Conservation (phyloP, 2,113 vertebrate species). For the Mus musculus region DNA sequence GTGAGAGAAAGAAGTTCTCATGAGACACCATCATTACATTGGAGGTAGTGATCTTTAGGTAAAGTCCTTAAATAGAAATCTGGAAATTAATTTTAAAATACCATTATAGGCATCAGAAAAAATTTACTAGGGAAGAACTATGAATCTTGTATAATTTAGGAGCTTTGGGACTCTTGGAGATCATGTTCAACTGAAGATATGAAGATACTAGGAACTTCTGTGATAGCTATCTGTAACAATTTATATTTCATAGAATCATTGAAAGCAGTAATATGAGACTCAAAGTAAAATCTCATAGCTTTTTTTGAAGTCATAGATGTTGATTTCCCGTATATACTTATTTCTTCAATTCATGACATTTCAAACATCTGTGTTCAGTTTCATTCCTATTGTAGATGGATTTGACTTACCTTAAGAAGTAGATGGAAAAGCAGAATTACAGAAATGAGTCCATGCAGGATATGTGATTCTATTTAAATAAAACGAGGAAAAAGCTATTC, state of each 20-base stretch:
- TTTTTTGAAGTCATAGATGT: background rate
- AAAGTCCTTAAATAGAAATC: background rate
- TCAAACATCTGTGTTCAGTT: background rate
- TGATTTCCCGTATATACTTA: background rate
- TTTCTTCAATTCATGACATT: slow-evolving; percentile 23
- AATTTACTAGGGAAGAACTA: background rate
- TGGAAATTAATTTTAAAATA: background rate
- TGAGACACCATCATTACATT: background rate
- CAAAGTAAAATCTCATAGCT: background rate
- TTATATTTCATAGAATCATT: background rate
- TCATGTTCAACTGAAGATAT: background rate
- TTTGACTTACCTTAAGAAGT: background rate
- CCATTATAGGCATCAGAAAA: background rate
- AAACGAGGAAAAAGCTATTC: background rate
- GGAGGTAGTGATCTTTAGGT: background rate
- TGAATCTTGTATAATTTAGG: background rate
- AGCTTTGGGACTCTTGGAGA: background rate
- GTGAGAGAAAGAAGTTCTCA: background rate
- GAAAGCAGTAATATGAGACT: slow-evolving; percentile 20
- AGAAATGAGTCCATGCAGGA: slow-evolving; percentile 14
- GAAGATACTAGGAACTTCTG: background rate
- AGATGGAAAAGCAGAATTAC: background rate
- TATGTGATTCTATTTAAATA: background rate
- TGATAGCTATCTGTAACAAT: background rate
- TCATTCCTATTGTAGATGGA: background rate